Base-by-base conservation (phyloP, 1,140 invertebrate species). In the Drosophila ogumai region DNA sequence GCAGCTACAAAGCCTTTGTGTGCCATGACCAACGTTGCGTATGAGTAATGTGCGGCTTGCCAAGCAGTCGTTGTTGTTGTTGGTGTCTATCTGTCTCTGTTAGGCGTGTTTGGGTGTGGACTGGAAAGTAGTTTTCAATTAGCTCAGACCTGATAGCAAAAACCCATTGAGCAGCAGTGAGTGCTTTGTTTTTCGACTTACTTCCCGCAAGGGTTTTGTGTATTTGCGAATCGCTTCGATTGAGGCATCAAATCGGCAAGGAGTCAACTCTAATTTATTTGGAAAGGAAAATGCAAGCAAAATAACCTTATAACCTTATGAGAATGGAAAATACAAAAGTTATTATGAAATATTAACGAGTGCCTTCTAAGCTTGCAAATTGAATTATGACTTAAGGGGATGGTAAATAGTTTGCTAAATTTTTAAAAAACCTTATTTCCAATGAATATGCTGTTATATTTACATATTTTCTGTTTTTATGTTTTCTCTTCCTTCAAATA, bases 11-110 rank as follows among this genome's bases (percentile, higher is more conserved):
- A 40, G 69, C 19, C 49, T 74, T 80, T 79, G 66, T 78, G 46
- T 40, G 49, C 36, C 56, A 79, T 46, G 61, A 65, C 72, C 61
- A 69, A 77, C 73, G 66, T 64, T 74, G 80, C 82, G 82, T 79
- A 88, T 87, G 82, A 87, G 82, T 88, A 87, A 87, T 88, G 84
- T 84, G 80, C 73, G 79, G 80, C 52, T 88, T 87, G 73, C 77
- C 76, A 77, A 68, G 52, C 46, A 49, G 22, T 38, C 52, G 46
- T 77, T 47, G 19, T 17, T 46, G 31, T 55, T 66, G 46, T 19
- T 36, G n/a, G 36, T 47, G 10, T 47, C 50, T 44, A 71, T 72
- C 54, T 41, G 22, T 47, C 56, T 65, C 22, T 49, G 9, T 40
- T 52, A 19, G 43, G 50, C 36, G 50, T 32, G 31, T 46, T 19